These are phyloP conservation scores for Lepilemur ruficaudatus DNA, from an alignment of 2,797 vertebrate genomes.

Conservation along the genomic window DNA sequence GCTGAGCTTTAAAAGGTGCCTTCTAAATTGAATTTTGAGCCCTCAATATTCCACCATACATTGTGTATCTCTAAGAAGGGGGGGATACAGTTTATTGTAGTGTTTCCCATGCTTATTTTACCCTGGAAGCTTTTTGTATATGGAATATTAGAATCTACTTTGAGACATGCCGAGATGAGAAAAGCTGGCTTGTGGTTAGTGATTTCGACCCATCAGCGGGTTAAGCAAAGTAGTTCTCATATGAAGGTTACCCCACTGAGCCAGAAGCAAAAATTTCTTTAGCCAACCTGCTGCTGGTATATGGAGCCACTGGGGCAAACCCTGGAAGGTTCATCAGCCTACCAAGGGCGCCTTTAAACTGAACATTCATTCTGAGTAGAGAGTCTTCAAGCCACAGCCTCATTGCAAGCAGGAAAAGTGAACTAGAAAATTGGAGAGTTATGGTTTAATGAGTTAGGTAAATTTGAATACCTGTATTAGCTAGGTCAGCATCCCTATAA, in stretches of 20 bases:
- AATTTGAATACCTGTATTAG: neutral
- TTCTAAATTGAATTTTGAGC: neutral
- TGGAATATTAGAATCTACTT: neutral
- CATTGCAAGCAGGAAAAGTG: neutral
- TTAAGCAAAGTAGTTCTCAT: neutral
- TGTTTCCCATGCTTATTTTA: neutral
- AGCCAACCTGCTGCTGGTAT: neutral
- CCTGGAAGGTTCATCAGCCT: neutral
- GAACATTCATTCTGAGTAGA: neutral
- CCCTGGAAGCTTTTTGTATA: neutral
- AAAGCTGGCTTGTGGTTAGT: neutral
- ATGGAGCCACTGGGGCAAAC: neutral
- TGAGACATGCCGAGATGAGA: neutral
- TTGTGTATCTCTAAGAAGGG: neutral
- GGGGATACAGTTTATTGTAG: neutral
- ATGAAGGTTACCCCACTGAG: neutral
- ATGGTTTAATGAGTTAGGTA: neutral
- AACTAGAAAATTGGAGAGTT: neutral
- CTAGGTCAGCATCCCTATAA: neutral
- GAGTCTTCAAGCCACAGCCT: neutral
- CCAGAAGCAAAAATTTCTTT: constrained; percentile 17
- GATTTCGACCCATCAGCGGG: neutral
- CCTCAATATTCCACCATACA: neutral
- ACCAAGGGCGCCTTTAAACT: neutral
- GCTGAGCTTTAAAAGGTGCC: neutral